Base-by-base conservation (phyloP, 2,888 invertebrate genomes). In the Dicycla oo region DNA sequence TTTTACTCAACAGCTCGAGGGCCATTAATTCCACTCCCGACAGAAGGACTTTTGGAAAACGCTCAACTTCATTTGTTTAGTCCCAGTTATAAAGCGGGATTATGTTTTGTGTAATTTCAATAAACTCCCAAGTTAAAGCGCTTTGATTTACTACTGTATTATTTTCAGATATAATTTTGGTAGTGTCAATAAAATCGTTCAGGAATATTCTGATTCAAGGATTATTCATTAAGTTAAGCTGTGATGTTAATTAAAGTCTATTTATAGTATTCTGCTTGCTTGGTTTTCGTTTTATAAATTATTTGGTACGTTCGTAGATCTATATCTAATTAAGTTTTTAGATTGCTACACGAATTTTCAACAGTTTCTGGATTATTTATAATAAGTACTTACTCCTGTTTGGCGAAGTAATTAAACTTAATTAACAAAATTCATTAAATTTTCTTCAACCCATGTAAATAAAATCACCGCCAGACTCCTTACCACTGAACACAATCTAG, bases 61-160 rank as follows among this genome's bases (percentile, higher is more conserved):
- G 82, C 87, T 89, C 82, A 79, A 88, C 83, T 89, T 87, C 86
- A 87, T 89, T 89, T 88, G 87, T 87, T 88, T 87, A 87, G 81
- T 81, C 78, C 73, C 80, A 69, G 84, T 83, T 81, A 80, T 85
- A 84, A 84, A 81, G 75, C 78, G 66, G 77, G 76, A 80, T 86
- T 82, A 83, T 80, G 81, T 81, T 85, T 79, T 85, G 83, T 84
- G 73, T 85, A 81, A 84, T 85, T 85, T 84, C 78, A 77, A 85
- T 82, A 82, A 85, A 82, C 74, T 77, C 63, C 49, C 73, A 79
- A 85, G 73, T 75, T 71, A 61, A 56, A 76, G 78, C 67, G 69
- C 47, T 79, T 74, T 80, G 80, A 79, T 81, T 85, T 79, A 80
- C 71, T 56, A 60, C 57, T 56, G 56, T 63, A 64, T 61, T 63